A percentile compares a stretch with the other conserved stretches of the same genome.
Evolutionary conservation across 2,888 invertebrate species (phyloP).

Genomic region (Eustalomyia histrio): DNA sequence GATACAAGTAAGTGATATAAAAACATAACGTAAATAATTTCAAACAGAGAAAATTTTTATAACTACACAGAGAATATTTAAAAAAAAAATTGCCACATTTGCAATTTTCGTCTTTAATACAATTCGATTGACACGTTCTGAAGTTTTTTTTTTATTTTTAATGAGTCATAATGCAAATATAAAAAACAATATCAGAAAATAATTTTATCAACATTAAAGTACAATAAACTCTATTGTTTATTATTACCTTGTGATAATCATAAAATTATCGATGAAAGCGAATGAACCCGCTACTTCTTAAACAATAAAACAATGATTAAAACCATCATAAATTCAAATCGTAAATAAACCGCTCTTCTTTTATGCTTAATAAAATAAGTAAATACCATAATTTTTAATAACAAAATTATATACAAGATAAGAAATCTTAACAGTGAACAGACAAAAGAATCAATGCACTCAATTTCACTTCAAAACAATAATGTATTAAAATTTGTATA

Average conservation of each 20-base stretch:
- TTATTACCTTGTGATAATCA: slow-evolving; percentile 49
- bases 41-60: no score
- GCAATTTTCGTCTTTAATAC: no score
- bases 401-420: slow-evolving; percentile 3
- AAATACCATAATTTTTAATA: slow-evolving; percentile 14
- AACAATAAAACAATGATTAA: slow-evolving; percentile 21
- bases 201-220: slow-evolving; percentile 25
- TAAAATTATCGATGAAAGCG: slow-evolving; percentile 10
- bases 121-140: no score
- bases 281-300: slow-evolving; percentile 14
- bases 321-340: slow-evolving; percentile 1
- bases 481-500: no score
- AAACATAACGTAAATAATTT: background rate
- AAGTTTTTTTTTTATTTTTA: no score
- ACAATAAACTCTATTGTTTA: slow-evolving; percentile 58
- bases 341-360: background rate
- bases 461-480: background rate
- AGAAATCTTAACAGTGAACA: background rate
- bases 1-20: slow-evolving; percentile 89
- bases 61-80: no score
- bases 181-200: background rate
- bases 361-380: background rate
- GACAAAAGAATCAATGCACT: background rate
- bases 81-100: no score
- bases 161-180: background rate